These are phyloP conservation scores for Pristionchus pacificus DNA, from an alignment of 1,140 invertebrate species.

Conservation along the genomic window DNA sequence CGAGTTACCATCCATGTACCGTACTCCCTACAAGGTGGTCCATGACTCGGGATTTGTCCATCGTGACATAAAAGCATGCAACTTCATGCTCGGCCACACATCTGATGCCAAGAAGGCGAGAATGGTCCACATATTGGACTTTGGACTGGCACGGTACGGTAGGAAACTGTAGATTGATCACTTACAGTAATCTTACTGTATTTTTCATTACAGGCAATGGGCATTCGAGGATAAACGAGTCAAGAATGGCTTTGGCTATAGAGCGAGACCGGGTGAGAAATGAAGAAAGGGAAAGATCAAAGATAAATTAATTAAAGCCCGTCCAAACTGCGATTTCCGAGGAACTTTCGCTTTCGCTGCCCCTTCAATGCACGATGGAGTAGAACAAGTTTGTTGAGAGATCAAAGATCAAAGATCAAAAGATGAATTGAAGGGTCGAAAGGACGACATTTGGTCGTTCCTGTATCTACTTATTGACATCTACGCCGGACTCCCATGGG, in stretches of 20 bases:
- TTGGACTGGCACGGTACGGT: constrained; percentile 83
- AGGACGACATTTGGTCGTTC: constrained; percentile 92
- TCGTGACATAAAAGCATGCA: constrained; percentile 86
- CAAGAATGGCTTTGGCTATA: background rate
- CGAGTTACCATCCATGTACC: too few species aligned
- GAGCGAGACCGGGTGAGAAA: background rate
- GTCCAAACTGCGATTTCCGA: constrained; percentile 70
- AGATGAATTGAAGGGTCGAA: background rate
- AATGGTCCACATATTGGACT: constrained; percentile 92
- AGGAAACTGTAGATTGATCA: background rate
- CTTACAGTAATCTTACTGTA: background rate
- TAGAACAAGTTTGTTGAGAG: constrained; percentile 59
- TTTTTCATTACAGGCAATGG: too few species aligned
- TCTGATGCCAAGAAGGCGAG: constrained; percentile 9
- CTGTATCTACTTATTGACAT: constrained; percentile 99
- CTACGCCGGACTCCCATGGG: constrained; percentile 93
- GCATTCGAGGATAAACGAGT: background rate
- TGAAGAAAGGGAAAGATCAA: background rate
- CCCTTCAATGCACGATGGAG: constrained; percentile 97
- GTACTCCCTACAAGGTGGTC: background rate
- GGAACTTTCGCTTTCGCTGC: constrained; percentile 96
- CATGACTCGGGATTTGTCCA: constrained; percentile 66
- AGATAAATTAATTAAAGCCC: background rate
- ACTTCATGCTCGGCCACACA: constrained; percentile 37
- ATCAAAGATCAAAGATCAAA: too few species aligned